These are phyloP conservation scores for Scophthalmus maximus DNA, from an alignment of 2,113 vertebrate species.

Conservation along the genomic window DNA sequence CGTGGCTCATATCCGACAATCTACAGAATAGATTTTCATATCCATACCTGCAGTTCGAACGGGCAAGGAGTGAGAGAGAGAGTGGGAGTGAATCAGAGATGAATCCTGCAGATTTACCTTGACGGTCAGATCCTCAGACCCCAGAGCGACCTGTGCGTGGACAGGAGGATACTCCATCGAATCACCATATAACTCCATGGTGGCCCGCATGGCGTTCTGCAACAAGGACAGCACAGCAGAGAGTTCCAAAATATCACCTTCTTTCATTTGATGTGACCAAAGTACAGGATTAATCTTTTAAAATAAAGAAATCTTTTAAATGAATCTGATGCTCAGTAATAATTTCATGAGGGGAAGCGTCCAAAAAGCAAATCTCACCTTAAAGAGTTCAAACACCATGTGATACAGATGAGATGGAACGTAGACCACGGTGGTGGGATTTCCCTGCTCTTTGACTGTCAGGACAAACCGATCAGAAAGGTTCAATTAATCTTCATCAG, in stretches of 20 bases:
- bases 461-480: slow-evolving; percentile 44
- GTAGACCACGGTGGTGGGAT: slow-evolving; percentile 92
- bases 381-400: slow-evolving; percentile 99
- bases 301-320: too few species aligned
- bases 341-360: too few species aligned
- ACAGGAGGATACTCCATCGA: slow-evolving; percentile 88
- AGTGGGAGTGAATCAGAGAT: background rate
- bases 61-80: background rate
- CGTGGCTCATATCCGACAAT: accelerated
- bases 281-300: too few species aligned
- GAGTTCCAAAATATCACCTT: background rate
- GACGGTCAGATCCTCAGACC: slow-evolving; percentile 93
- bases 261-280: background rate
- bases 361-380: slow-evolving; percentile 85
- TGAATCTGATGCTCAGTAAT: too few species aligned
- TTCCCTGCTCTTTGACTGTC: slow-evolving; percentile 88
- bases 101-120: slow-evolving; percentile 84
- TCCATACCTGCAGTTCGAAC: background rate
- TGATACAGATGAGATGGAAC: slow-evolving; percentile 98
- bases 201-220: slow-evolving; percentile 98
- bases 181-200: slow-evolving; percentile 92
- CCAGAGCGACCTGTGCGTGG: slow-evolving; percentile 87
- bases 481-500: background rate
- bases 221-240: slow-evolving; percentile 18
- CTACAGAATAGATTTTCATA: background rate